Percentiles rank a stretch among this genome's conserved stretches.
phyloP scores from a whole-genome alignment of 2,888 invertebrate genomes.

The Lasioglossum villosulum region DNA sequence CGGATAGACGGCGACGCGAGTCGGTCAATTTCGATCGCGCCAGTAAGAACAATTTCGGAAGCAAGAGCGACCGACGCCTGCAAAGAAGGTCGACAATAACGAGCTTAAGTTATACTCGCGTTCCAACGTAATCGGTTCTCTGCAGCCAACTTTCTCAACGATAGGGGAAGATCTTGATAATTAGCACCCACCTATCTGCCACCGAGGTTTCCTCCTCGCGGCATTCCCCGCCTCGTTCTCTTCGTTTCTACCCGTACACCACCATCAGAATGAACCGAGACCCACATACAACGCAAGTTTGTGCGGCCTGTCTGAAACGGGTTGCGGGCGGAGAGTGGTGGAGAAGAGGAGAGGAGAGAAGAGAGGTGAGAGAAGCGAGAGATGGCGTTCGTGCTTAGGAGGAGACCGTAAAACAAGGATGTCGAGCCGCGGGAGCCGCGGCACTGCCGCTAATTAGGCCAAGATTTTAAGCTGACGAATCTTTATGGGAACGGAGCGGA shows the following conservation, averaged over 20 bases:
- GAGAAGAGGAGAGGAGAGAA: neutral
- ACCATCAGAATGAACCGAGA: constrained; percentile 66
- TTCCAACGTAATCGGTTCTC: constrained; percentile 75
- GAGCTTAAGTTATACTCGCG: constrained; percentile 72
- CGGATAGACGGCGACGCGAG: neutral
- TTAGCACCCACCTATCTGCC: constrained; percentile 71
- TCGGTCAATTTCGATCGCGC: constrained; percentile 34
- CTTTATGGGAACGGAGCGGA: constrained; percentile 45
- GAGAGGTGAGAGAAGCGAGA: neutral
- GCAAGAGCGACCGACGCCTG: constrained; percentile 23
- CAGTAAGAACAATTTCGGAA: constrained; percentile 29
- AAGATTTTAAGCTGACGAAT: constrained; percentile 68
- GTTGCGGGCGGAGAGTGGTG: neutral
- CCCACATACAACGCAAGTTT: constrained; percentile 67
- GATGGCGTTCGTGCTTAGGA: constrained; percentile 30
- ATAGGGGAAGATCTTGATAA: constrained; percentile 76
- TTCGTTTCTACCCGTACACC: constrained; percentile 30
- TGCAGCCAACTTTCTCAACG: constrained; percentile 71
- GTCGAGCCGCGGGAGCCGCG: constrained; percentile 34
- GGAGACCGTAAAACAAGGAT: constrained; percentile 59
- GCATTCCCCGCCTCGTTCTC: constrained; percentile 5
- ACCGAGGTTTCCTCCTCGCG: constrained; percentile 9
- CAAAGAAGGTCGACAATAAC: constrained; percentile 63
- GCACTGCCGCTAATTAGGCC: constrained; percentile 67
- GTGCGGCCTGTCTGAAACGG: constrained; percentile 45